Percentiles rank a stretch among this genome's conserved stretches.
These are phyloP conservation scores for Thereva unica DNA, from an alignment of 2,888 invertebrate genomes.

Conservation along the genomic window DNA sequence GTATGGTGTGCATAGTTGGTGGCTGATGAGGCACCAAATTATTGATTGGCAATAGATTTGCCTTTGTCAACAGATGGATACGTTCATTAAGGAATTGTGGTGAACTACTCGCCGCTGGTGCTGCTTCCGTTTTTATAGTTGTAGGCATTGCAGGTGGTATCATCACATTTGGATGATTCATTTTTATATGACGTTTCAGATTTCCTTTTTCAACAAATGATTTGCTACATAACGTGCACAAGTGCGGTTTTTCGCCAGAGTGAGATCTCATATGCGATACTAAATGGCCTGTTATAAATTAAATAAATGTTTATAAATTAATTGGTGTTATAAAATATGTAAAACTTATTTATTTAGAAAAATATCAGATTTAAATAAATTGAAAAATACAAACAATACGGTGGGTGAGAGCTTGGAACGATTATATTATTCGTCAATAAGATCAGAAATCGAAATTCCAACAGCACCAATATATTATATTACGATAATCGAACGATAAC, in stretches of 20 bases:
- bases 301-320: neutral
- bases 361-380: too few relatives aligned
- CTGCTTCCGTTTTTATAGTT: conserved; percentile 50
- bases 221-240: conserved; percentile 74
- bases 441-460: too few relatives aligned
- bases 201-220: conserved; percentile 82
- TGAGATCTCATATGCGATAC: conserved; percentile 82
- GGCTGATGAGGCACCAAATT: conserved; percentile 54
- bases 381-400: too few relatives aligned
- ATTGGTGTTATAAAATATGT: too few relatives aligned
- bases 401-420: too few relatives aligned
- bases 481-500: too few relatives aligned
- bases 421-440: too few relatives aligned
- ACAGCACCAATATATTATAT: too few relatives aligned
- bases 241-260: conserved; percentile 64
- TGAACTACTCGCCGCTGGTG: conserved; percentile 19
- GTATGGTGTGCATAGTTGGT: conserved; percentile 58
- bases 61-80: conserved; percentile 38
- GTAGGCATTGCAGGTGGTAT: conserved; percentile 58
- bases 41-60: conserved; percentile 41
- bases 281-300: conserved; percentile 63
- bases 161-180: conserved; percentile 65
- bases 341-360: too few relatives aligned
- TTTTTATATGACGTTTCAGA: conserved; percentile 73
- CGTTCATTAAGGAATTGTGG: conserved; percentile 40